A percentile compares a stretch with the other conserved stretches of the same genome.
These are phyloP conservation scores for Axea sp. DNA, from an alignment of 2,888 invertebrate species.

Conservation along the genomic window DNA sequence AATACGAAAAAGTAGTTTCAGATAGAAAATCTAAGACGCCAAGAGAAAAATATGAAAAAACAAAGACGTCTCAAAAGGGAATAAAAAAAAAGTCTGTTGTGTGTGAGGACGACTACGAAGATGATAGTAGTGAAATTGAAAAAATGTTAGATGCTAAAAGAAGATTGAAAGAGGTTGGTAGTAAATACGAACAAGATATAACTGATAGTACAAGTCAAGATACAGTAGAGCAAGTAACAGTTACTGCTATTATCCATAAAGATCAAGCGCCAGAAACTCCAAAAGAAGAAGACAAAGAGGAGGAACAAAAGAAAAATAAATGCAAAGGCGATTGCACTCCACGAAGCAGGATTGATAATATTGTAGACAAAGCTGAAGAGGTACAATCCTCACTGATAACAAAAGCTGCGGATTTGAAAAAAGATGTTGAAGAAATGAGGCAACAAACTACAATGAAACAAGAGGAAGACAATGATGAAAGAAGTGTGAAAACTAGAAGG, in stretches of 20 bases:
- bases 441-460: slow-evolving; percentile 62
- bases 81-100: slow-evolving; percentile 71
- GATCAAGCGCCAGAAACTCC: slow-evolving; percentile 73
- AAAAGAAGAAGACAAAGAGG: slow-evolving; percentile 69
- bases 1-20: slow-evolving; percentile 72
- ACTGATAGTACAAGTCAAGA: slow-evolving; percentile 77
- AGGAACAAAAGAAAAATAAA: slow-evolving; percentile 29
- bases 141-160: slow-evolving; percentile 26
- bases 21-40: slow-evolving; percentile 70
- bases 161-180: slow-evolving; percentile 50
- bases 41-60: slow-evolving; percentile 67
- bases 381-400: slow-evolving; percentile 66
- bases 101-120: slow-evolving; percentile 36
- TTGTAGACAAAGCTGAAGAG: slow-evolving; percentile 70
- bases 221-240: slow-evolving; percentile 73
- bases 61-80: slow-evolving; percentile 64
- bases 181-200: slow-evolving; percentile 63
- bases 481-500: slow-evolving; percentile 66
- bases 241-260: slow-evolving; percentile 76
- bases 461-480: slow-evolving; percentile 47
- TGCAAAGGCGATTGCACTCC: slow-evolving; percentile 58
- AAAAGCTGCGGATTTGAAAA: slow-evolving; percentile 71
- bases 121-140: slow-evolving; percentile 11
- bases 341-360: slow-evolving; percentile 67
- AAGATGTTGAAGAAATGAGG: slow-evolving; percentile 72